Conservation (phyloP, 2,888 invertebrate genomes). For the Unio delphinus region DNA sequence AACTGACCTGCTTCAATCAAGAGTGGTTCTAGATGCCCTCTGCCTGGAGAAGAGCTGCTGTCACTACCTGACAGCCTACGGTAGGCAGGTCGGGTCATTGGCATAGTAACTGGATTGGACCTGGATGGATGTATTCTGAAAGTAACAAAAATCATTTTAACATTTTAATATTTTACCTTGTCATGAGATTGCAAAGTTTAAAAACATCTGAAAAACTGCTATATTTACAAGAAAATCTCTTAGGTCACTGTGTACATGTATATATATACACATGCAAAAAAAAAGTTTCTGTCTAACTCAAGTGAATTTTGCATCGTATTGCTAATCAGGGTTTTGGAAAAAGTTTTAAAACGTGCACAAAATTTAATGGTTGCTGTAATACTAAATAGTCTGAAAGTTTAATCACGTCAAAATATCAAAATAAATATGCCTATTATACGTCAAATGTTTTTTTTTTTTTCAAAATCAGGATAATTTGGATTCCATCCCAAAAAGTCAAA, state of each 20-base stretch:
- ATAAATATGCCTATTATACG: no score
- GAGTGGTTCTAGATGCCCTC: constrained; percentile 41
- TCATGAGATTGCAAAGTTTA: neutral
- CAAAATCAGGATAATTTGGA: no score
- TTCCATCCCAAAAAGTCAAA: no score
- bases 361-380: no score
- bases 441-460: no score
- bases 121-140: constrained; percentile 76
- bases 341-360: no score
- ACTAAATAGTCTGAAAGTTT: no score
- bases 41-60: constrained; percentile 48
- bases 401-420: no score
- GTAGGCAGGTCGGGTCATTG: constrained; percentile 70
- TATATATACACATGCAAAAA: neutral
- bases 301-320: no score
- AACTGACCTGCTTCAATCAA: constrained; percentile 61
- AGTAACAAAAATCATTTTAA: neutral
- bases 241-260: no score
- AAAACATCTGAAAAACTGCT: neutral
- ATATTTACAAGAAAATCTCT: neutral
- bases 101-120: constrained; percentile 96
- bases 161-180: neutral
- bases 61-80: constrained; percentile 58
- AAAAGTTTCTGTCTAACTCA: neutral
- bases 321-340: no score